Evolutionary conservation across 2,113 vertebrate genomes (phyloP).

Genomic region (Myrmecophaga tridactyla): DNA sequence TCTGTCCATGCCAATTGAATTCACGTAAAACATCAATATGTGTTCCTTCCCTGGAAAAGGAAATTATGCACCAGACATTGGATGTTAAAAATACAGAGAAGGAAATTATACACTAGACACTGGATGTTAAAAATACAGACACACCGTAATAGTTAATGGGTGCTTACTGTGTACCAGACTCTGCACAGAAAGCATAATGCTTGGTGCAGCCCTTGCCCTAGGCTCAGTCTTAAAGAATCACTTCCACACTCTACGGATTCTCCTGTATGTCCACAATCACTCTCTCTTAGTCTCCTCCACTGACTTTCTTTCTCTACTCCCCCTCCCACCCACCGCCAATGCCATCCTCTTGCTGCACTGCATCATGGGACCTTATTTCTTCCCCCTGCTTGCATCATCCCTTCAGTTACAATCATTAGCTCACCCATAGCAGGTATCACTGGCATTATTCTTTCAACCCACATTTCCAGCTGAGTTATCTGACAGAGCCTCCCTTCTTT

Average conservation of each 20-base stretch:
- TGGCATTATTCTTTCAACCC: neutral
- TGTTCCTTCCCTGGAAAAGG: neutral
- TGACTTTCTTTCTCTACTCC: neutral
- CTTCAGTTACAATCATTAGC: neutral
- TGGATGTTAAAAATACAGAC: neutral
- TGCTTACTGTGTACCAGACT: neutral
- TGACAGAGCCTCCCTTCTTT: neutral
- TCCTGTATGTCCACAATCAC: neutral
- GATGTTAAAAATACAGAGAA: neutral
- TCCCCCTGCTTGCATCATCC: neutral
- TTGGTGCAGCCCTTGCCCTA: neutral
- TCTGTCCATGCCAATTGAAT: neutral
- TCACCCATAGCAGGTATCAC: neutral
- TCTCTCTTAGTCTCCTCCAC: neutral
- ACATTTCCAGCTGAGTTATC: neutral
- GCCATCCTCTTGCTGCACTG: neutral
- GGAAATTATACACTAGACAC: neutral
- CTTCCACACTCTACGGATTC: neutral
- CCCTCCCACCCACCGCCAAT: neutral
- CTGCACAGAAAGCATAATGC: neutral
- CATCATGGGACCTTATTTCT: neutral
- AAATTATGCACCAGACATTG: neutral
- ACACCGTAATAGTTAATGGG: neutral
- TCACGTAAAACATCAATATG: constrained; percentile 3
- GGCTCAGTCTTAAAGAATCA: neutral